These are phyloP conservation scores for Eledona agricola DNA, from an alignment of 2,888 invertebrate species.

Conservation along the genomic window DNA sequence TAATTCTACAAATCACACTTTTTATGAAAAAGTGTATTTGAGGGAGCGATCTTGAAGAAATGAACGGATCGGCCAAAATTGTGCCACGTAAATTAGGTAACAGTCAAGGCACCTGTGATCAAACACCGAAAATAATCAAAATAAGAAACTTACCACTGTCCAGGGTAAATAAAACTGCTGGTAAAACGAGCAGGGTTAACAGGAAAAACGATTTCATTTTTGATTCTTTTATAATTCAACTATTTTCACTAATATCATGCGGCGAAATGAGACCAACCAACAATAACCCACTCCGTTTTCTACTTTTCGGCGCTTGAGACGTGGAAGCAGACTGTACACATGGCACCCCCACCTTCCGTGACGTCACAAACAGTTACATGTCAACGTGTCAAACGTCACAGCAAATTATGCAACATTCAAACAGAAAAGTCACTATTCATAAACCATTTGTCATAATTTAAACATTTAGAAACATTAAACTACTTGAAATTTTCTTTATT, in stretches of 20 bases:
- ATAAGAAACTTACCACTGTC: slow-evolving; percentile 73
- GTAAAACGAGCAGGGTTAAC: slow-evolving; percentile 72
- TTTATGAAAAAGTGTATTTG: too few relatives aligned
- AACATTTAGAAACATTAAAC: too few relatives aligned
- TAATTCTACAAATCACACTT: too few relatives aligned
- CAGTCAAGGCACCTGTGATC: slow-evolving; percentile 32
- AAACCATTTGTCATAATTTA: too few relatives aligned
- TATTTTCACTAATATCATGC: slow-evolving; percentile 28
- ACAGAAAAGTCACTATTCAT: too few relatives aligned
- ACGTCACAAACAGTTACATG: slow-evolving; percentile 19
- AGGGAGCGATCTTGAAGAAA: too few relatives aligned
- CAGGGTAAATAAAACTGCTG: slow-evolving; percentile 75
- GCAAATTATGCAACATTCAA: slow-evolving; percentile 7
- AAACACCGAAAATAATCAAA: slow-evolving; percentile 7
- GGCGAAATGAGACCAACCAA: slow-evolving; percentile 34
- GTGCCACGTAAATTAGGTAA: slow-evolving; percentile 63
- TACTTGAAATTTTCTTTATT: too few relatives aligned
- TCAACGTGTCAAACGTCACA: slow-evolving; percentile 4
- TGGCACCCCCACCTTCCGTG: slow-evolving; percentile 51
- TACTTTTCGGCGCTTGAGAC: slow-evolving; percentile 50
- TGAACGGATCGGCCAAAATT: slow-evolving; percentile 37
- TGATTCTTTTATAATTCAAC: slow-evolving; percentile 20
- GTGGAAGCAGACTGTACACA: slow-evolving; percentile 59
- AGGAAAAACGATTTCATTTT: slow-evolving; percentile 76
- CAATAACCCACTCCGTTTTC: slow-evolving; percentile 18